These are phyloP conservation scores for Teleogryllus occipitalis DNA, from an alignment of 1,140 invertebrate species.

Conservation along the genomic window DNA sequence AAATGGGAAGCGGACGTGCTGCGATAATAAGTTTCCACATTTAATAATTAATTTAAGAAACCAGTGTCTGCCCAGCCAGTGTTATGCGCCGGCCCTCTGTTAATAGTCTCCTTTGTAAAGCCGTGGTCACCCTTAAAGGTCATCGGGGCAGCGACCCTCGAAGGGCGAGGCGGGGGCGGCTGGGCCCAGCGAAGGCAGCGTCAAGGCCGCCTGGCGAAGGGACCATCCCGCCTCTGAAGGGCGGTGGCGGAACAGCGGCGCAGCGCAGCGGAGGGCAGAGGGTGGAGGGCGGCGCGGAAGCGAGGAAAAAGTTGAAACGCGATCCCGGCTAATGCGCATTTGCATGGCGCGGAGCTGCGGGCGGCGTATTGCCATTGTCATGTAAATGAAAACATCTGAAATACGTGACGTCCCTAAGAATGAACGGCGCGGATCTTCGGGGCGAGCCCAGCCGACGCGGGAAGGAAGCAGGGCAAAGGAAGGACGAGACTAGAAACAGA, in stretches of 20 bases:
- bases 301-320: background rate
- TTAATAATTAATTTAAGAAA: no score
- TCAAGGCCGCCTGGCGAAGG: no score
- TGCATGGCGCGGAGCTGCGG: background rate
- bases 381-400: background rate
- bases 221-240: no score
- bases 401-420: background rate
- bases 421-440: background rate
- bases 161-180: background rate
- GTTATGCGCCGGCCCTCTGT: no score
- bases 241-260: no score
- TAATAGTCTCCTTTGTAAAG: no score
- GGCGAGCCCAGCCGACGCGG: no score
- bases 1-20: no score
- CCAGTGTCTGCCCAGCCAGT: no score
- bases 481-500: background rate
- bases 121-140: no score
- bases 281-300: background rate
- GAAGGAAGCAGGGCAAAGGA: background rate
- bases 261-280: no score
- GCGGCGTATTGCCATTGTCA: background rate
- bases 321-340: background rate
- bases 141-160: background rate
- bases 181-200: background rate
- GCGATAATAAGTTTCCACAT: no score